phyloP scores from a whole-genome alignment of 2,888 invertebrate genomes.

The Tanypteryx hageni region DNA sequence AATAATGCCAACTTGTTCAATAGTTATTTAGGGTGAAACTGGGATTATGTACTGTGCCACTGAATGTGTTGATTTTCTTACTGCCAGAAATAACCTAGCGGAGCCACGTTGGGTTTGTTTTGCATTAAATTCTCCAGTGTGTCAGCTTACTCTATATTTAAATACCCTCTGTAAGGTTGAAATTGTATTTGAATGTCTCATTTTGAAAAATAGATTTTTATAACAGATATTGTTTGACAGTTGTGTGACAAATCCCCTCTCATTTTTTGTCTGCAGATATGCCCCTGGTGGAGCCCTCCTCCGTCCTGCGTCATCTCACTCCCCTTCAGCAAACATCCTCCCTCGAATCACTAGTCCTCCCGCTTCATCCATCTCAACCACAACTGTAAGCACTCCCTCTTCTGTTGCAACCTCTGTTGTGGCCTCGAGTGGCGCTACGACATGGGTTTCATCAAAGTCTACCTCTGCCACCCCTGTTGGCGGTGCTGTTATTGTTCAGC shows the following conservation, averaged over 20 bases:
- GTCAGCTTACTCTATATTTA: too few species aligned
- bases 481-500: slow-evolving; percentile 43
- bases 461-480: slow-evolving; percentile 56
- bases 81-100: too few species aligned
- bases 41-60: too few species aligned
- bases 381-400: slow-evolving; percentile 37
- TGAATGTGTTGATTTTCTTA: too few species aligned
- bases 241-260: neutral
- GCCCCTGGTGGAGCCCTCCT: slow-evolving; percentile 59
- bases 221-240: too few species aligned
- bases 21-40: too few species aligned
- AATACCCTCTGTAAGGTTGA: too few species aligned
- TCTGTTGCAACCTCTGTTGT: slow-evolving; percentile 38
- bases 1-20: too few species aligned
- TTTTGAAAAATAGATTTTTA: too few species aligned
- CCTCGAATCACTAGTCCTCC: slow-evolving; percentile 56
- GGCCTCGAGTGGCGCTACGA: slow-evolving; percentile 65
- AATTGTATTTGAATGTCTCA: too few species aligned
- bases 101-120: too few species aligned
- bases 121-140: too few species aligned
- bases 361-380: slow-evolving; percentile 35
- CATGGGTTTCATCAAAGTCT: slow-evolving; percentile 65
- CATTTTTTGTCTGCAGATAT: slow-evolving; percentile 65
- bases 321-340: slow-evolving; percentile 20
- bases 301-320: slow-evolving; percentile 61